These are phyloP conservation scores for Melanerpes aurifrons DNA, from an alignment of 2,113 vertebrate genomes.

Conservation along the genomic window DNA sequence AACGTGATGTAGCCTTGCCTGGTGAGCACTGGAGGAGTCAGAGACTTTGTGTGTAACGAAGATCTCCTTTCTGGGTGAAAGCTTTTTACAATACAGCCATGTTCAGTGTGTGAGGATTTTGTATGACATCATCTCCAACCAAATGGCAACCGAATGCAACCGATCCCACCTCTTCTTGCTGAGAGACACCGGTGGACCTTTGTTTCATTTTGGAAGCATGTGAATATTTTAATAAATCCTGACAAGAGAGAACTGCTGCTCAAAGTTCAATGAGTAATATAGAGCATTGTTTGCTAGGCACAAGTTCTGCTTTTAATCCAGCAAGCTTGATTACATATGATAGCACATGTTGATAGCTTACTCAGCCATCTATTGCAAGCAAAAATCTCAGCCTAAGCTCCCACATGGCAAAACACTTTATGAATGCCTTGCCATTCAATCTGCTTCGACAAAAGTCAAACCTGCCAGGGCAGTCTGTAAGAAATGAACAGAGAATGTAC, in stretches of 20 bases:
- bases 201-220: slow-evolving; percentile 78
- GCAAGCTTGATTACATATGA: slow-evolving; percentile 44
- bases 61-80: slow-evolving; percentile 68
- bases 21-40: background rate
- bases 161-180: slow-evolving; percentile 15
- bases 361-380: slow-evolving; percentile 35
- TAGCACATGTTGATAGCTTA: slow-evolving; percentile 64
- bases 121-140: slow-evolving; percentile 42
- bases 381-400: slow-evolving; percentile 19
- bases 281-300: slow-evolving; percentile 60
- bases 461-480: background rate
- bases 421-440: slow-evolving; percentile 57
- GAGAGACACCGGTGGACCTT: slow-evolving; percentile 53
- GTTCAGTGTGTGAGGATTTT: slow-evolving; percentile 66
- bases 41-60: slow-evolving; percentile 56
- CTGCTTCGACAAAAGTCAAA: slow-evolving; percentile 38
- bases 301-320: slow-evolving; percentile 60
- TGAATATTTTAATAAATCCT: slow-evolving; percentile 66
- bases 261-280: slow-evolving; percentile 56
- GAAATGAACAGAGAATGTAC: background rate
- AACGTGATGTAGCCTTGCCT: slow-evolving; percentile 87
- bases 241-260: slow-evolving; percentile 65
- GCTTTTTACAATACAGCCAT: slow-evolving; percentile 68
- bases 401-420: slow-evolving; percentile 7
- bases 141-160: slow-evolving; percentile 58